Evolutionary conservation across 2,113 vertebrate species (phyloP).

Genomic region (Nothoprocta pentlandii): DNA sequence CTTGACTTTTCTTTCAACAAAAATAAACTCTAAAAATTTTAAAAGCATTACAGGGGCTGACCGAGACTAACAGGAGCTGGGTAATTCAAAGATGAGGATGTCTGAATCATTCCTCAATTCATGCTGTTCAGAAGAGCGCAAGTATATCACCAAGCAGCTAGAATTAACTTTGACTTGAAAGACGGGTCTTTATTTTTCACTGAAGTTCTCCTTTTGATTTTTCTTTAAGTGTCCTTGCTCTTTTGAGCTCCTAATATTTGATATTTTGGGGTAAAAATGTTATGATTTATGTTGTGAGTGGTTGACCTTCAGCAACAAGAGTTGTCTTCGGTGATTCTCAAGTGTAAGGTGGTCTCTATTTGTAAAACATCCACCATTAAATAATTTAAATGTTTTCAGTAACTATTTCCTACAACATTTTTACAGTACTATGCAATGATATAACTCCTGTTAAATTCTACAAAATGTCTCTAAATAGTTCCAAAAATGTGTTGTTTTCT

Average conservation of each 20-base stretch:
- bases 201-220: slow-evolving; percentile 9
- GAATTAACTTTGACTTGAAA: not conserved
- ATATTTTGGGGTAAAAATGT: not conserved
- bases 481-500: not conserved
- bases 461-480: not conserved
- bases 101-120: not conserved
- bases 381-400: not conserved
- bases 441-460: not conserved
- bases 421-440: not conserved
- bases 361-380: not conserved
- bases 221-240: not conserved
- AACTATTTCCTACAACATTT: not conserved
- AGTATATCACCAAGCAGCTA: not conserved
- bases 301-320: not conserved
- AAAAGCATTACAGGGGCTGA: not conserved
- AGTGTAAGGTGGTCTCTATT: not conserved
- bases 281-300: not conserved
- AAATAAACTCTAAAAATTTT: slow-evolving; percentile 34
- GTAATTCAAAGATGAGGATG: slow-evolving; percentile 41
- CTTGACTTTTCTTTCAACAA: slow-evolving; percentile 47
- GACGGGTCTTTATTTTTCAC: not conserved
- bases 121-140: not conserved
- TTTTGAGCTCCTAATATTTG: not conserved
- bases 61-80: slow-evolving; percentile 46
- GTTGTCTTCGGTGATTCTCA: not conserved